phyloP scores from a whole-genome alignment of 2,113 vertebrate species.

The Trematomus loennbergii region DNA sequence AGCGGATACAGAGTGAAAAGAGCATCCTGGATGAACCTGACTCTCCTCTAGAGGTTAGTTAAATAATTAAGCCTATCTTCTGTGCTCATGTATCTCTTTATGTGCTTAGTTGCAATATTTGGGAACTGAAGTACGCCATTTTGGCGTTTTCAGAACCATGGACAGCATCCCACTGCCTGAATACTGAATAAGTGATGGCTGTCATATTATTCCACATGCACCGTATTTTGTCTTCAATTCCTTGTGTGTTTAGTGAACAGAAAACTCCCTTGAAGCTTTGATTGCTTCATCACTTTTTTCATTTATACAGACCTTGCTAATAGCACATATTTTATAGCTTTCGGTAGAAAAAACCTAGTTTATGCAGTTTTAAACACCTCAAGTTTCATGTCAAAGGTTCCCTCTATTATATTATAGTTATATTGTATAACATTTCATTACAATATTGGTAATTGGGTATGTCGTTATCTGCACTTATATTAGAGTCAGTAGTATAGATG shows the following conservation, averaged over 20 bases:
- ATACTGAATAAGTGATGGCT: neutral
- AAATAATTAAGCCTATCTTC: neutral
- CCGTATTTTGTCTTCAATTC: neutral
- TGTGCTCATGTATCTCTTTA: neutral
- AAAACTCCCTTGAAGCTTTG: neutral
- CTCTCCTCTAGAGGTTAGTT: conserved; percentile 35
- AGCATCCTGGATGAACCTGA: conserved; percentile 12
- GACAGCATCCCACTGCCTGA: neutral
- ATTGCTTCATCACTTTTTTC: neutral
- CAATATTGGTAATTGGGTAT: neutral
- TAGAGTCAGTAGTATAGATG: neutral
- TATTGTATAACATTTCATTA: neutral
- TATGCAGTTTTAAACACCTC: neutral
- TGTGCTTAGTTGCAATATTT: neutral
- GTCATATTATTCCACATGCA: neutral
- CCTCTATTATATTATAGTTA: neutral
- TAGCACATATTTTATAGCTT: too few species aligned
- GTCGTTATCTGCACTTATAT: neutral
- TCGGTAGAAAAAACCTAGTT: neutral
- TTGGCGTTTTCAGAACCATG: neutral
- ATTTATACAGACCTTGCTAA: neutral
- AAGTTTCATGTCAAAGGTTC: neutral
- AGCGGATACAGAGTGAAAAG: neutral
- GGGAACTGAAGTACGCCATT: rapidly evolving
- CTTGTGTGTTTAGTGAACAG: neutral